Evolutionary conservation across 2,797 vertebrate species (phyloP).

Genomic region (Crocidura indochinensis): DNA sequence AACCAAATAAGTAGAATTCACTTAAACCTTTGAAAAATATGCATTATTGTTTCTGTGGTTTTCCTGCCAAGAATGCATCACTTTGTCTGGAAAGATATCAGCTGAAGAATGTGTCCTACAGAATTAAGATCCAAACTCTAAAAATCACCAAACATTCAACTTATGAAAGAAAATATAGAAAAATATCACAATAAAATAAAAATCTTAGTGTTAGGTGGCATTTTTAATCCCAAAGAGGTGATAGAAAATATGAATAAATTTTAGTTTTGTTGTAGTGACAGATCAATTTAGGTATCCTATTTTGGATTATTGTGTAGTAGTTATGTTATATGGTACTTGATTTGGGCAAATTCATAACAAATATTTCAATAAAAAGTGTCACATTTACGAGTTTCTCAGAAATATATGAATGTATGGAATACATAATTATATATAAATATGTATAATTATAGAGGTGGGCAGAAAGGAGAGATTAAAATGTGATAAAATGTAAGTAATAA

Average conservation of each 20-base stretch:
- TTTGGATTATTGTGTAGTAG: not conserved
- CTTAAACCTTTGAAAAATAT: not conserved
- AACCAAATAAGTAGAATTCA: not conserved
- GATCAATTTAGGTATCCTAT: not conserved
- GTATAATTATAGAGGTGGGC: not conserved
- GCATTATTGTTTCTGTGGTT: not conserved
- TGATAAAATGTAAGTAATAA: too few relatives aligned
- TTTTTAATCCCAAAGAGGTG: not conserved
- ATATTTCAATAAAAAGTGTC: constrained; percentile 5
- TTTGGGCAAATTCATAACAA: not conserved
- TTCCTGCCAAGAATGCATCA: not conserved
- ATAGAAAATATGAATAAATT: constrained; percentile 27
- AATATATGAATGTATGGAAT: not conserved
- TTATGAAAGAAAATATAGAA: not conserved
- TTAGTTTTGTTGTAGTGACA: not conserved
- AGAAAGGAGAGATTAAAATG: not conserved
- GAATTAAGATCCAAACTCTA: not conserved
- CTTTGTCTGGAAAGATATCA: not conserved
- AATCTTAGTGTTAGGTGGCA: not conserved
- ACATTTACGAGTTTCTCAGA: not conserved
- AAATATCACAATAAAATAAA: not conserved
- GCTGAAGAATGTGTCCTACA: not conserved
- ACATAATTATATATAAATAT: not conserved
- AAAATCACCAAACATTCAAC: not conserved
- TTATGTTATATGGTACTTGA: not conserved